phyloP scores from a whole-genome alignment of 2,113 vertebrate genomes.

The Centropus unirufus region DNA sequence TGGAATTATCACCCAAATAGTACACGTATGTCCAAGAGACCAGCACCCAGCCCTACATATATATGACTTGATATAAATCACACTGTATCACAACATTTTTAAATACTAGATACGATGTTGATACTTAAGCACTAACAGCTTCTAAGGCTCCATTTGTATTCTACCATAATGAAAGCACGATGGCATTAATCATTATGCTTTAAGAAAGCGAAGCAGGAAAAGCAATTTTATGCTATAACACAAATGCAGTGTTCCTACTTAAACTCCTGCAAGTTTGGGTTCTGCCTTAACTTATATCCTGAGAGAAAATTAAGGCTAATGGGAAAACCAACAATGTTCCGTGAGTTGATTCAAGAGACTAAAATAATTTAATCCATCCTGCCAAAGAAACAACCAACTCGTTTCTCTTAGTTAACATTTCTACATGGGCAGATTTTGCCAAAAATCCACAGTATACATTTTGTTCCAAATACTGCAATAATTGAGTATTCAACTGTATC shows the following conservation, averaged over 20 bases:
- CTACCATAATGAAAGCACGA: background rate
- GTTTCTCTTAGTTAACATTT: background rate
- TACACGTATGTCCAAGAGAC: background rate
- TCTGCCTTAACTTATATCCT: background rate
- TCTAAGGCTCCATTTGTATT: background rate
- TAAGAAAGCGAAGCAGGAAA: background rate
- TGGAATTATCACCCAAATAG: background rate
- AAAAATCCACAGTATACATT: background rate
- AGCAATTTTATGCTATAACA: background rate
- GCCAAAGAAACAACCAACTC: background rate
- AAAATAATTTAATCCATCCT: background rate
- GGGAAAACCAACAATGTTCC: background rate
- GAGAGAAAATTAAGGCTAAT: background rate
- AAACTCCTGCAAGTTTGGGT: background rate
- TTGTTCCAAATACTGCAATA: background rate
- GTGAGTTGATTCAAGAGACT: background rate
- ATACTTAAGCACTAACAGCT: background rate
- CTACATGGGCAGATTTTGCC: background rate
- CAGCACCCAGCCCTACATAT: background rate
- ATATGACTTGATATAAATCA: background rate
- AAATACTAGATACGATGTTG: background rate
- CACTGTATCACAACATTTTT: background rate
- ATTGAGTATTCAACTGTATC: background rate
- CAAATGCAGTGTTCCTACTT: background rate
- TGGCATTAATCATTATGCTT: background rate